phyloP scores from a whole-genome alignment of 2,113 vertebrate species.

The Ophthalmolycus amberensis region DNA sequence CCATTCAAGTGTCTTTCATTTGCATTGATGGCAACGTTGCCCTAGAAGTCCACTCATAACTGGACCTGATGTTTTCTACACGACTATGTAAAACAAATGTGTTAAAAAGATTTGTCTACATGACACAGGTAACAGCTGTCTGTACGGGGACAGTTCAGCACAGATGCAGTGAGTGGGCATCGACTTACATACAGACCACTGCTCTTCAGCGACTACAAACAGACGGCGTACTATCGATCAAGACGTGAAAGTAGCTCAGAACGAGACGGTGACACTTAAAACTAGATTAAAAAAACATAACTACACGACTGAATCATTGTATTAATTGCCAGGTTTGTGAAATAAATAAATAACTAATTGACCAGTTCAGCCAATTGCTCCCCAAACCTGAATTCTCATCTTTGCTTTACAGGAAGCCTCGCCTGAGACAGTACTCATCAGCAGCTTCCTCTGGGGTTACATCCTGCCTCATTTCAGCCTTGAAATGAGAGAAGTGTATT shows the following conservation, averaged over 20 bases:
- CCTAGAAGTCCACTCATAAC: background rate
- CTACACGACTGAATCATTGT: background rate
- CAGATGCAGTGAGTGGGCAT: background rate
- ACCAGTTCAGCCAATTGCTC: constrained; percentile 3
- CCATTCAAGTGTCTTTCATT: background rate
- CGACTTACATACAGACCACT: background rate
- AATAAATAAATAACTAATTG: background rate
- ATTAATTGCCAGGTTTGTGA: background rate
- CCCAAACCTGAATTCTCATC: constrained; percentile 19
- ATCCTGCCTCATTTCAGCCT: constrained; percentile 35
- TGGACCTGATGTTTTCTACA: background rate
- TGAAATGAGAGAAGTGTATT: constrained; percentile 35
- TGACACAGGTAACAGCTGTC: background rate
- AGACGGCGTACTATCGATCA: background rate
- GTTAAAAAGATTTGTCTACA: background rate
- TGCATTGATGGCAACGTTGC: background rate
- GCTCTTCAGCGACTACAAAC: background rate
- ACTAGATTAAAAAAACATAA: background rate
- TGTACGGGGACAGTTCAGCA: background rate
- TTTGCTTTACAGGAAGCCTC: constrained; percentile 44
- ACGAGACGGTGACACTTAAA: background rate
- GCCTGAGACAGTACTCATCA: constrained; percentile 38
- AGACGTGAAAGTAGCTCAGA: background rate
- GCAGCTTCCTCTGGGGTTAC: constrained; percentile 40
- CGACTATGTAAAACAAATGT: background rate